phyloP scores from a whole-genome alignment of 2,797 vertebrate genomes.

The Bucorvus abyssinicus region DNA sequence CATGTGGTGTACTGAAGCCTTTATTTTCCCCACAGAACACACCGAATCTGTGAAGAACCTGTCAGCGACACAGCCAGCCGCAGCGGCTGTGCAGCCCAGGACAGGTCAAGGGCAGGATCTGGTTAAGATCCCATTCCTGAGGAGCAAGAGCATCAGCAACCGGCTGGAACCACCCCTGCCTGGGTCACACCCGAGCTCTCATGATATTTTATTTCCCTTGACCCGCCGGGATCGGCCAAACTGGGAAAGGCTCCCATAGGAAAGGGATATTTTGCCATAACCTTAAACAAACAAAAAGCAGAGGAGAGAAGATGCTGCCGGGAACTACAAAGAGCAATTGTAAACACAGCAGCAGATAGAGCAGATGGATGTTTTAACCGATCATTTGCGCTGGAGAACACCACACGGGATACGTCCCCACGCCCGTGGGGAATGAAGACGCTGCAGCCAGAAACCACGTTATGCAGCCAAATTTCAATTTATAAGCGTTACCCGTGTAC shows the following conservation, averaged over 20 bases:
- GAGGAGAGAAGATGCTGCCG: conserved; percentile 18
- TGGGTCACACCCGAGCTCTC: neutral
- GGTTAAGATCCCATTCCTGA: neutral
- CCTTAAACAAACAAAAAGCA: conserved; percentile 27
- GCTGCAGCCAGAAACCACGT: neutral
- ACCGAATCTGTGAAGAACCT: neutral
- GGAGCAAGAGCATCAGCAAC: neutral
- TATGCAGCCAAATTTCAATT: neutral
- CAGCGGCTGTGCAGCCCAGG: fast-evolving
- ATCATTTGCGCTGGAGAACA: neutral
- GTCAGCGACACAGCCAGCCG: neutral
- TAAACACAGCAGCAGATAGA: conserved; percentile 36
- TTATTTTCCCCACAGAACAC: neutral
- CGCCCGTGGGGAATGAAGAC: neutral
- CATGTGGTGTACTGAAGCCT: neutral
- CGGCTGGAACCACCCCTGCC: neutral
- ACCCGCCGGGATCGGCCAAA: neutral
- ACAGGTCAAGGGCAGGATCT: neutral
- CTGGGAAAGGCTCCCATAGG: neutral
- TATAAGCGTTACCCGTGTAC: neutral
- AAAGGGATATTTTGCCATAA: conserved; percentile 9
- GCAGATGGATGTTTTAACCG: conserved; percentile 35
- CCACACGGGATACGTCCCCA: neutral
- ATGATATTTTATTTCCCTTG: neutral
- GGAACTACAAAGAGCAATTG: conserved; percentile 37